These are phyloP conservation scores for Cosmia pyralina DNA, from an alignment of 2,888 invertebrate species.

Conservation along the genomic window DNA sequence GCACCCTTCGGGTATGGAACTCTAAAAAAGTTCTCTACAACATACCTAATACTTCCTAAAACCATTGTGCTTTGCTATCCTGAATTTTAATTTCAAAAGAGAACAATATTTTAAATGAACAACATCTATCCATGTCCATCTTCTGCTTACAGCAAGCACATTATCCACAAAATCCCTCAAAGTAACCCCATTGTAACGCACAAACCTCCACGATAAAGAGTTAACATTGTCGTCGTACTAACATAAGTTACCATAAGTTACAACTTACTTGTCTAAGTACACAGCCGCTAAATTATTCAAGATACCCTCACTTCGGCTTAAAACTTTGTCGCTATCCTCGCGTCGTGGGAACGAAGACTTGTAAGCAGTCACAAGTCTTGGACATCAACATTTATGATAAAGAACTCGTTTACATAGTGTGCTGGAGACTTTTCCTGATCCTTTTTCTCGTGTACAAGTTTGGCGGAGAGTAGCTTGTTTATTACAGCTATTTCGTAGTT, in stretches of 20 bases:
- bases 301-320: conserved; percentile 69
- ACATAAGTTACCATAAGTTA: conserved; percentile 55
- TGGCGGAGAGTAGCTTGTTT: conserved; percentile 1
- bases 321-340: conserved; percentile 64
- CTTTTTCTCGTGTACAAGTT: conserved; percentile 25
- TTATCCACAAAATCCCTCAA: neutral
- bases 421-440: conserved; percentile 15
- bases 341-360: conserved; percentile 32
- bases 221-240: conserved; percentile 21
- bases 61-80: too few relatives aligned
- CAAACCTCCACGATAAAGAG: conserved; percentile 29
- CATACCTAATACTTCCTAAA: too few relatives aligned
- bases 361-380: conserved; percentile 24
- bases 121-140: neutral
- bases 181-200: neutral
- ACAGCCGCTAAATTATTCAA: conserved; percentile 72
- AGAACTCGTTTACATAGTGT: conserved; percentile 38
- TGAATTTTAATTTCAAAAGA: too few relatives aligned
- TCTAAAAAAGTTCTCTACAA: too few relatives aligned
- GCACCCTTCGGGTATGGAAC: too few relatives aligned
- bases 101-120: too few relatives aligned
- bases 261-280: conserved; percentile 59
- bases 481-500: neutral
- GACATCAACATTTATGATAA: conserved; percentile 50
- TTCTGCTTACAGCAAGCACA: neutral